phyloP scores from a whole-genome alignment of 2,888 invertebrate species.

The Seira musarum region DNA sequence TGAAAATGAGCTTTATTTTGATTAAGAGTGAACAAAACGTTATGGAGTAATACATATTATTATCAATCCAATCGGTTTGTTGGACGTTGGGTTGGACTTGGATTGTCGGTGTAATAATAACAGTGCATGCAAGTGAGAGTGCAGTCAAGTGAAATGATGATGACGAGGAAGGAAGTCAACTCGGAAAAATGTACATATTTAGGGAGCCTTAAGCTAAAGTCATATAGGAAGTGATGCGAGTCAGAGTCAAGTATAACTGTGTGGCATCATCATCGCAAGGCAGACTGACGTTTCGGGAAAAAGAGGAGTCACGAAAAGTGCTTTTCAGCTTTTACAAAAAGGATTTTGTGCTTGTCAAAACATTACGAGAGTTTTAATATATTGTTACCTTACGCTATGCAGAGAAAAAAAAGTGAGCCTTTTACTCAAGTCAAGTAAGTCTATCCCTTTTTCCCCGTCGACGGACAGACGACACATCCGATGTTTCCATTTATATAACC shows the following conservation, averaged over 20 bases:
- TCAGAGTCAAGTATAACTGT: constrained; percentile 31
- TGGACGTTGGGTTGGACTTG: no score
- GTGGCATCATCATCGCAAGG: not conserved
- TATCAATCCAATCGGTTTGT: no score
- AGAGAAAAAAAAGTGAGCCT: no score
- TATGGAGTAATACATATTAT: no score
- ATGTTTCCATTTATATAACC: constrained; percentile 52
- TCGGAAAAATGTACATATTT: not conserved
- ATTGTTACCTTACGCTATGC: constrained; percentile 11
- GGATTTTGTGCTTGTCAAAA: constrained; percentile 60
- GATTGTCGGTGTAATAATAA: constrained; percentile 41
- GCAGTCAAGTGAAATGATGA: constrained; percentile 15
- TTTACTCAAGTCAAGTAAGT: constrained; percentile 37
- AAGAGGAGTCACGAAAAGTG: constrained; percentile 50
- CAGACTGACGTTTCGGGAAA: not conserved
- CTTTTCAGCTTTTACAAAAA: constrained; percentile 56
- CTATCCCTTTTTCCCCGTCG: constrained; percentile 51
- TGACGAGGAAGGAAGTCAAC: constrained; percentile 43
- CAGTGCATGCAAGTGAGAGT: not conserved
- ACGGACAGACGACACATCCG: constrained; percentile 56
- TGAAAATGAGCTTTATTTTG: constrained; percentile 47
- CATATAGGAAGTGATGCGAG: not conserved
- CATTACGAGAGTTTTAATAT: constrained; percentile 51
- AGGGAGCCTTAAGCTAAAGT: constrained; percentile 35
- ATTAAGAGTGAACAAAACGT: constrained; percentile 38